Conservation (phyloP, 2,797 vertebrate species). For the Pangasius sanitwongsei region DNA sequence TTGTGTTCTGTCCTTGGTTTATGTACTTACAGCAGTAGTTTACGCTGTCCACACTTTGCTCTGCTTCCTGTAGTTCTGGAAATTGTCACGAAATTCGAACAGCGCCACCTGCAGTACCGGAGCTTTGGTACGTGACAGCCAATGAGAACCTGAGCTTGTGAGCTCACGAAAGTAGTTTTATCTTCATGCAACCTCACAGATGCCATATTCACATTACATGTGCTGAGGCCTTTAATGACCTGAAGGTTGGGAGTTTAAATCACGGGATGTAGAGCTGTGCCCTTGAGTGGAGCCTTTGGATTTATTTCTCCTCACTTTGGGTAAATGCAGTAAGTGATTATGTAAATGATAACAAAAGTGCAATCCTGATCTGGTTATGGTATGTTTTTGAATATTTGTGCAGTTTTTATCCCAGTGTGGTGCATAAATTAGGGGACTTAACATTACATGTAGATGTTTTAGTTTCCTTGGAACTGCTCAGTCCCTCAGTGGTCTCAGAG, state of each 20-base stretch:
- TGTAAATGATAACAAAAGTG: neutral
- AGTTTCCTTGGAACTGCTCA: neutral
- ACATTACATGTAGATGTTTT: neutral
- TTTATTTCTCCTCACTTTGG: neutral
- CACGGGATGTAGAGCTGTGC: neutral
- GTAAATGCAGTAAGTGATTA: neutral
- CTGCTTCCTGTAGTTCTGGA: neutral
- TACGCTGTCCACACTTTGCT: neutral
- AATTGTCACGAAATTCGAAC: neutral
- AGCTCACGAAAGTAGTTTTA: neutral
- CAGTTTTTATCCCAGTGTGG: neutral
- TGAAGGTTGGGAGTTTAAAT: neutral
- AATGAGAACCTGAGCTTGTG: neutral
- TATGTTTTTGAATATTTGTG: neutral
- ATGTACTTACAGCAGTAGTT: neutral
- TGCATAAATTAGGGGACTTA: neutral
- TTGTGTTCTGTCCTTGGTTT: neutral
- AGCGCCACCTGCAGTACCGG: neutral
- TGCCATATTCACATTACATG: neutral
- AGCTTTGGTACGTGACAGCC: neutral
- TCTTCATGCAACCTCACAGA: neutral
- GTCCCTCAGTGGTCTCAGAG: neutral
- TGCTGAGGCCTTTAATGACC: neutral
- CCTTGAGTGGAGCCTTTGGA: neutral
- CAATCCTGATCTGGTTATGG: neutral